Conservation (phyloP, 1,140 invertebrate species). For the Vollenhovia emeryi region DNA sequence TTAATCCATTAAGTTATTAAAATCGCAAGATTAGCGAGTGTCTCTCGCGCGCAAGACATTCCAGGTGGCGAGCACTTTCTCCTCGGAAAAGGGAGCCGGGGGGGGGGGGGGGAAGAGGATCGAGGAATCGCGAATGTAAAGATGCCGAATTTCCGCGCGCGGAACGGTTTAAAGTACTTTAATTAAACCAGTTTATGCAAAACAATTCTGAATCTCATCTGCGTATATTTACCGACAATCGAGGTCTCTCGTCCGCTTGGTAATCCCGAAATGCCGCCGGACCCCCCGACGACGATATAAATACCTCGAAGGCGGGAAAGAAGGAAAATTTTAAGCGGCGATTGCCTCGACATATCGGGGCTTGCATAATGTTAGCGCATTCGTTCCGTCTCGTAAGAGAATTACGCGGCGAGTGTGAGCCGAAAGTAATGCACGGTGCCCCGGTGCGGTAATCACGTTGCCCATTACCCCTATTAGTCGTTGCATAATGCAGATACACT, state of each 20-base stretch:
- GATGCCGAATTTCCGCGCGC: slow-evolving; percentile 29
- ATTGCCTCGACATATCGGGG: slow-evolving; percentile 50
- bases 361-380: slow-evolving; percentile 41
- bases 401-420: slow-evolving; percentile 8
- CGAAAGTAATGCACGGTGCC: slow-evolving; percentile 68
- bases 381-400: slow-evolving; percentile 50
- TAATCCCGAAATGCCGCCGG: slow-evolving; percentile 22
- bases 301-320: neutral
- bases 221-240: slow-evolving; percentile 22
- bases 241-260: neutral
- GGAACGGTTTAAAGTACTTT: neutral
- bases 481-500: slow-evolving; percentile 79
- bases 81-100: too few relatives aligned
- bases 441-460: slow-evolving; percentile 79
- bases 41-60: neutral
- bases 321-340: slow-evolving; percentile 22
- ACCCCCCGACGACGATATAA: slow-evolving; percentile 14
- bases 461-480: slow-evolving; percentile 82
- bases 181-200: slow-evolving; percentile 49
- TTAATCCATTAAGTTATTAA: slow-evolving; percentile 6
- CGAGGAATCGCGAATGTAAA: neutral
- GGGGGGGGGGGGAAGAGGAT: neutral
- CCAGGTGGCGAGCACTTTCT: neutral
- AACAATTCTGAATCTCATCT: slow-evolving; percentile 44
- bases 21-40: neutral